Evolutionary conservation across 2,113 vertebrate species (phyloP), one percentile per base, ranked within the genome.

Genomic region (Sakesphorus luctuosus): DNA sequence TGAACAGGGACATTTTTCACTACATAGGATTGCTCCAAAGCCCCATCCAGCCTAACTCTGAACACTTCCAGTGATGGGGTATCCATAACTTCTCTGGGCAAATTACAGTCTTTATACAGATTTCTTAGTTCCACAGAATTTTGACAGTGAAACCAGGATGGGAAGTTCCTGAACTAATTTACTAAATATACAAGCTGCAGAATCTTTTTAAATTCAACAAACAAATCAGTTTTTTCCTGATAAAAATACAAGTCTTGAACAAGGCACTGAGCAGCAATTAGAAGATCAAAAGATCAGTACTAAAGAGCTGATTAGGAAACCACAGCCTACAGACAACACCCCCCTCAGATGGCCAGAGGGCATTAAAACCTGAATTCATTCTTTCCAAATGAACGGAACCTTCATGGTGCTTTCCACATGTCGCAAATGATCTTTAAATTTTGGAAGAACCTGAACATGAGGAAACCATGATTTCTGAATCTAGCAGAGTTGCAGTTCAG

Each of bases 31-130:
- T 67, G 19, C 26, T 79, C 13, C 31, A 81, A 58, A 85, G n/a
- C n/a, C 15, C 7, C 2, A 1, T 76, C 29, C 35, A 63, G 0
- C 13, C 17, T n/a, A 23, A 7, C 19, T 44, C 43, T 12, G 36
- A 72, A 28, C 12, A 9, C 24, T n/a, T 66, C 28, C 19, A 59
- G 0, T 18, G 13, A n/a, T 14, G 40, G 4, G 19, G 10, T 43
- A 49, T 31, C 40, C 19, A n/a, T 19, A 61, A 0, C 19, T 46
- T 81, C 9, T 80, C n/a, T 81, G 35, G 21, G 10, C 35, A 73
- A 69, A 55, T 83, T 21, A 25, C 16, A 16, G 26, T 87, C 38
- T 71, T 55, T 38, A 35, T 63, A 33, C 18, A 50, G 31, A 66
- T 50, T 58, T 35, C n/a, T 71, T 0, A 3, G 0, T 56, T 63